phyloP scores from a whole-genome alignment of 1,140 invertebrate genomes.

The Fopius arisanus region DNA sequence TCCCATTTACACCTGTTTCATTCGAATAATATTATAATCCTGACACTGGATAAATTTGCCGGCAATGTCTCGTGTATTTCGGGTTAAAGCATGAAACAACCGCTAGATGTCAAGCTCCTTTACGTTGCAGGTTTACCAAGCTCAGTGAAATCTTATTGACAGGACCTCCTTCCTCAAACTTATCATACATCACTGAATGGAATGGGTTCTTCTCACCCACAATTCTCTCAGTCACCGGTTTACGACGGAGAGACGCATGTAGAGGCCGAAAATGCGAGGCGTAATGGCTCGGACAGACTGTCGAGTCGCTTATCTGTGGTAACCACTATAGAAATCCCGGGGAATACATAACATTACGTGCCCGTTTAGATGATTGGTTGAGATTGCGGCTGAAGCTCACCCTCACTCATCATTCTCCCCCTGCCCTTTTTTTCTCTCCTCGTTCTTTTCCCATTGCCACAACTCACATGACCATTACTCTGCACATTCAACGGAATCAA shows the following conservation, averaged over 20 bases:
- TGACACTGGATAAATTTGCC: no score
- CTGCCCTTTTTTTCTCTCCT: neutral
- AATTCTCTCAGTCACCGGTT: neutral
- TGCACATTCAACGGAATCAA: neutral
- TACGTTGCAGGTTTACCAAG: no score
- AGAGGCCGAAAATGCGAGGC: slow-evolving; percentile 43
- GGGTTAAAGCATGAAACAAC: no score
- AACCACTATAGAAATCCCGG: slow-evolving; percentile 43
- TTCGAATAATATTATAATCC: no score
- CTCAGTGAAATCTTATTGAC: no score
- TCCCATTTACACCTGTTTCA: no score
- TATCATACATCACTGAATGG: neutral
- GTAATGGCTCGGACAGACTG: slow-evolving; percentile 51
- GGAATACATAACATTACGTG: slow-evolving; percentile 53
- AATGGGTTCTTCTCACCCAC: neutral
- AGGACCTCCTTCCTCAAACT: no score
- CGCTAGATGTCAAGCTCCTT: no score
- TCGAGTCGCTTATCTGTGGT: slow-evolving; percentile 48
- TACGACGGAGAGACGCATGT: neutral
- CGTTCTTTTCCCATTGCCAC: neutral
- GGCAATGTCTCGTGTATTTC: no score
- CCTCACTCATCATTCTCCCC: neutral
- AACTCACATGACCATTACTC: neutral
- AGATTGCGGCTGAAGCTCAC: slow-evolving; percentile 41
- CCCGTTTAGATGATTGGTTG: slow-evolving; percentile 56